Evolutionary conservation across 1,140 invertebrate species (phyloP), one percentile per base, ranked within the genome.

Genomic region (Heliconius hermathena): DNA sequence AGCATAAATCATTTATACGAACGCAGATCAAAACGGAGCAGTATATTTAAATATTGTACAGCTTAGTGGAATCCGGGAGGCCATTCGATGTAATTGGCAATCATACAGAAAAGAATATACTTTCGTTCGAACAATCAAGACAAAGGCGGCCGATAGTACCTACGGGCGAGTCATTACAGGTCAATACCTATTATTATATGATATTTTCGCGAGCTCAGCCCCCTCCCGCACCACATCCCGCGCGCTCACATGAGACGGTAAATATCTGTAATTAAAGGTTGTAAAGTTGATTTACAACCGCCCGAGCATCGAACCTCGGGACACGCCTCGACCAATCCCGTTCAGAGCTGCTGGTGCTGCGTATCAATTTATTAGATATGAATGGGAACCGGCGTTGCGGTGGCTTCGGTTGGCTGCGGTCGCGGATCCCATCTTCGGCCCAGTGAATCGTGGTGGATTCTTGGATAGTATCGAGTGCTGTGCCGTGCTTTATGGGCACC

Each of bases 241-340:
- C 90, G 87, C 91, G 85, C 87, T 90, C 89, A 88, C 90, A 93
- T 92, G 89, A 91, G 91, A 94, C 87, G 90, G 92, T 90, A 91
- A 94, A 94, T 93, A 93, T 94, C 90, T 94, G 91, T 93, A 94
- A 94, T 94, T 94, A 94, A 93, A 93, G 90, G 93, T 91, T 93
- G 91, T 94, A 94, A 94, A 94, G 88, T 93, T 94, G 93, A 94
- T 94, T 94, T 94, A 94, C 91, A 93, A 85, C 90, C 82, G 87
- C 75, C 85, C 80, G 88, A 89, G 90, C 83, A 90, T 90, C 87
- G 88, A 88, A 82, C 87, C 84, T 84, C 84, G 85, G 84, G 89
- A 89, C 86, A 88, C 87, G 90, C 88, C 84, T 91, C 89, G 87
- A 85, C 93, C 93, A 94, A 94, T 94, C 78, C 87, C 85, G 85